Evolutionary conservation across 2,797 vertebrate species (phyloP).

Genomic region (Ambastaia sidthimunki): DNA sequence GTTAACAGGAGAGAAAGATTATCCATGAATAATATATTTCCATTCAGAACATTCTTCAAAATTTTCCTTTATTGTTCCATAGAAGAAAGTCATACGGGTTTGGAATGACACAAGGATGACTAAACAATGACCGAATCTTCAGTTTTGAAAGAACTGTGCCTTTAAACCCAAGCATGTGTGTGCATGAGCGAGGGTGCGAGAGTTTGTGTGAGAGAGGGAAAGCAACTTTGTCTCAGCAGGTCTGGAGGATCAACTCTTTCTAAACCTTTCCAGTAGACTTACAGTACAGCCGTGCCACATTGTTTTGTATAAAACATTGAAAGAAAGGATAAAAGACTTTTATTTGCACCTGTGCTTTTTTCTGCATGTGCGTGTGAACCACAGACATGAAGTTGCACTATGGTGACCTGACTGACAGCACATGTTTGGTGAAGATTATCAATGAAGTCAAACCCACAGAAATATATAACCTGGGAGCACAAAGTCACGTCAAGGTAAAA

Average conservation of each 20-base stretch:
- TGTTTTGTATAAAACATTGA: background rate
- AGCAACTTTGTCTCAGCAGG: background rate
- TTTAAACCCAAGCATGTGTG: background rate
- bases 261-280: background rate
- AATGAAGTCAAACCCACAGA: conserved; percentile 93
- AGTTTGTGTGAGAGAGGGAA: background rate
- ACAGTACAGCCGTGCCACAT: background rate
- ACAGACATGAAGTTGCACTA: conserved; percentile 98
- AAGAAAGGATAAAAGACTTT: background rate
- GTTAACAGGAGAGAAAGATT: background rate
- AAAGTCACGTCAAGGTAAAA: conserved; percentile 96
- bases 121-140: background rate
- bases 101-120: background rate
- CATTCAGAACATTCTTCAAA: background rate
- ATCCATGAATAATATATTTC: background rate
- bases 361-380: conserved; percentile 10
- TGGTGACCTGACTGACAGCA: conserved; percentile 97
- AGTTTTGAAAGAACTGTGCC: background rate
- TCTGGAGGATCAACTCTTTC: conserved; percentile 1
- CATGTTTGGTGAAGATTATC: conserved; percentile 98
- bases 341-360: conserved; percentile 17
- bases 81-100: background rate
- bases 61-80: background rate
- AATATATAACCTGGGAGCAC: conserved; percentile 98
- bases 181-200: background rate